Percentiles rank a stretch among this genome's conserved stretches.
phyloP scores from a whole-genome alignment of 2,888 invertebrate species.

The Latrodectus elegans region DNA sequence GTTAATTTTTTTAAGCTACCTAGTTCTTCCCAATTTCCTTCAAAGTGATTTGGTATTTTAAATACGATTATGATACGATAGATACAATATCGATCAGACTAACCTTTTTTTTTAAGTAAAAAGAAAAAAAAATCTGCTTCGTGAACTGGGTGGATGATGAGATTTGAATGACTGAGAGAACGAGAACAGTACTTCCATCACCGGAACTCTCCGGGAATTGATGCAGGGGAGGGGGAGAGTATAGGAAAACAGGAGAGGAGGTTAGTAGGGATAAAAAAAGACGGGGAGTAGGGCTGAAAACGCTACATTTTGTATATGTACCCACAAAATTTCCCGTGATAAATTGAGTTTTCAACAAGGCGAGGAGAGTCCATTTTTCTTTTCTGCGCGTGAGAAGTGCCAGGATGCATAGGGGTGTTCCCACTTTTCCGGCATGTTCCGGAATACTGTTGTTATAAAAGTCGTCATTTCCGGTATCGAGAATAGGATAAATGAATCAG shows the following conservation, averaged over 20 bases:
- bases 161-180: background rate
- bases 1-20: background rate
- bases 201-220: background rate
- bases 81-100: background rate
- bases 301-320: slow-evolving; percentile 10
- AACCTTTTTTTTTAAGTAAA: background rate
- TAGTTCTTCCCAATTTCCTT: background rate
- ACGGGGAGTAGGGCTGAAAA: background rate
- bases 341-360: slow-evolving; percentile 15
- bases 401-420: background rate
- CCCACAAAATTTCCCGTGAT: slow-evolving; percentile 9
- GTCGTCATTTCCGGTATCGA: background rate
- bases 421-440: background rate
- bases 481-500: background rate
- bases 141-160: background rate
- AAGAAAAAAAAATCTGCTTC: background rate
- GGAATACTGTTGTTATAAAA: background rate
- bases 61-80: background rate
- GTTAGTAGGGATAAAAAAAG: slow-evolving; percentile 1
- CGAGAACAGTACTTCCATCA: background rate
- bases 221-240: background rate
- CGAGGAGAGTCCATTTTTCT: slow-evolving; percentile 2
- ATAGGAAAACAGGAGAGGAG: slow-evolving; percentile 6
- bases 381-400: background rate
- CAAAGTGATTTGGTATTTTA: background rate